Evolutionary conservation across 2,797 vertebrate species (phyloP).

Genomic region (Psittacula echo): DNA sequence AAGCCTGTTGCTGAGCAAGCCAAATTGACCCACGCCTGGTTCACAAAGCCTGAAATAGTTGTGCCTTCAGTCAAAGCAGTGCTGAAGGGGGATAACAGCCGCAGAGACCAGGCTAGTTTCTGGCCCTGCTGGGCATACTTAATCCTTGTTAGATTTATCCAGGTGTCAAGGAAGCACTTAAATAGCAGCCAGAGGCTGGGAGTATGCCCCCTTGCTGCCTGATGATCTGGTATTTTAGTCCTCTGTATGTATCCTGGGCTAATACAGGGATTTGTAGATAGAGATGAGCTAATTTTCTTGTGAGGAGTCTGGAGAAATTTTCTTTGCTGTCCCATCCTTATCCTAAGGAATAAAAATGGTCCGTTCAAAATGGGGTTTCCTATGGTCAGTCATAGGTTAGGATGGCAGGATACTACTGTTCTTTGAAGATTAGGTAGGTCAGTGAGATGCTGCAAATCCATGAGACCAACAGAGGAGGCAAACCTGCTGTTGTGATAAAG

Average conservation of each 20-base stretch:
- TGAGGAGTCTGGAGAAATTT: background rate
- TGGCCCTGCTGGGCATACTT: background rate
- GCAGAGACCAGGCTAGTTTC: background rate
- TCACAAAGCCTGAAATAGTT: slow-evolving; percentile 58
- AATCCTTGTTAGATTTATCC: background rate
- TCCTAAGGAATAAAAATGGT: background rate
- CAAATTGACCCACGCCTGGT: background rate
- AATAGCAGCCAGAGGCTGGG: background rate
- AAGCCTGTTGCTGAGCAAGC: slow-evolving; percentile 46
- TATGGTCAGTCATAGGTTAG: background rate
- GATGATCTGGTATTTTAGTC: background rate
- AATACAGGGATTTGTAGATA: background rate
- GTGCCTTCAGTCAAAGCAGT: background rate
- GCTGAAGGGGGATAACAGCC: background rate
- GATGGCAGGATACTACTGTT: background rate
- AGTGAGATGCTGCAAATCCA: background rate
- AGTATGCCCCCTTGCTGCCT: background rate
- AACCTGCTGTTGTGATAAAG: background rate
- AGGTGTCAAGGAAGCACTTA: background rate
- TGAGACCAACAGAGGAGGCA: background rate
- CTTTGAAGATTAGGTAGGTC: background rate
- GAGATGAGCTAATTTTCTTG: background rate
- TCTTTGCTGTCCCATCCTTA: background rate
- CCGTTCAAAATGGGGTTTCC: background rate
- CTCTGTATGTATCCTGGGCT: background rate